Evolutionary conservation across 2,888 invertebrate genomes (phyloP), one percentile per base, ranked within the genome.

Genomic region (Bombylius major): DNA sequence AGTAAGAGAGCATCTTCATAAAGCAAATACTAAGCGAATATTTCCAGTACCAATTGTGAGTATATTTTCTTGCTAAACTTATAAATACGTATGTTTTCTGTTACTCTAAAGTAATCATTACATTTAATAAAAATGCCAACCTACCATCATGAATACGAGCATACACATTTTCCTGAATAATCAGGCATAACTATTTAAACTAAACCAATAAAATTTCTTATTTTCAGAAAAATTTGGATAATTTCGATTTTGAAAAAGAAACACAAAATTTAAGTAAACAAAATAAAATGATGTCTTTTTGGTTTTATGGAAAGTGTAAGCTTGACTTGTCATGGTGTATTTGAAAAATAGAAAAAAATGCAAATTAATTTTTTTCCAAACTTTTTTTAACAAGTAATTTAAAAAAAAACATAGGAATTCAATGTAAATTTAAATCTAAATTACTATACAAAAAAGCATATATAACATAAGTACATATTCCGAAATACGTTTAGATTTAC

Each of bases 271-370:
- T 88, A 58, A 80, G 82, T 6, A 70, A 78, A 48, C 79, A 77
- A 60, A 94, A 95, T 73, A 81, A 82, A 68, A 75, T 90, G 59
- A 82, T 92, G 69, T 78, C 83, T 52, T 73, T 83, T 58, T 97
- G 96, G 96, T 93, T 87, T 71, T 81, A 86, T 71, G 91, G 88
- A 51, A 96, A 95, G 77, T 97, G 96, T 69, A 76, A 83, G 61
- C 75, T 80, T 58, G 92, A 96, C 66, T 62, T 72, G 5, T 79
- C 82, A 39, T 96, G 93, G 90, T 96, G 96, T 23, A n/a, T 46
- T 33, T 52, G 31, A 57, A 33, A 32, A 50, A 47, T 8, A n/a
- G 45, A 13, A 23, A 34, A 34, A 39, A 39, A 39, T 39, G 8
- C 7, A 23, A 23, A 23, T 23, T 23, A 23, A 23, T 23, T 23